These are phyloP conservation scores for Ochotona curzoniae DNA, from an alignment of 2,113 vertebrate species.

Conservation along the genomic window DNA sequence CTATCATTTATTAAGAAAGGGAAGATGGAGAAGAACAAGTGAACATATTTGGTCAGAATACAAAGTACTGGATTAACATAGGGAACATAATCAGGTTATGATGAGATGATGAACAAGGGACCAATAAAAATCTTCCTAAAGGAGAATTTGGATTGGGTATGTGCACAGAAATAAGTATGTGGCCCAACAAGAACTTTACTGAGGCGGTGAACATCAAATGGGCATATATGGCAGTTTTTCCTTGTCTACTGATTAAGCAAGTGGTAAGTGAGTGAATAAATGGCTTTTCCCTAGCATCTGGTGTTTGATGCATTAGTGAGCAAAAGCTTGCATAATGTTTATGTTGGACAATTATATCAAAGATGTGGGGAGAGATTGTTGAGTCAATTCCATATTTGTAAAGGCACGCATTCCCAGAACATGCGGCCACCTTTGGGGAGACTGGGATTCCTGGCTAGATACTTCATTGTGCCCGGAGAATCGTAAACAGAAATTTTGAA, in stretches of 20 bases:
- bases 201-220: background rate
- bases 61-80: background rate
- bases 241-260: conserved; percentile 32
- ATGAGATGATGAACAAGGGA: background rate
- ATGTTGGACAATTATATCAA: background rate
- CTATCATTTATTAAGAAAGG: background rate
- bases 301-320: background rate
- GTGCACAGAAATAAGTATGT: background rate
- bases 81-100: background rate
- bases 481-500: conserved; percentile 40
- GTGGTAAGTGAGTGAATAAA: conserved; percentile 10
- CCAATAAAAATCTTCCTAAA: background rate
- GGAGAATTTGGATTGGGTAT: background rate
- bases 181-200: background rate
- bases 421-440: background rate
- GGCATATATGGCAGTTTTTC: background rate
- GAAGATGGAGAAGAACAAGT: background rate
- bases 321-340: background rate
- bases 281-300: background rate
- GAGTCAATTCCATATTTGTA: background rate
- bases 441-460: background rate
- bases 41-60: background rate
- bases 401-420: conserved; percentile 10
- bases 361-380: background rate
- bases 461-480: conserved; percentile 60